Evolutionary conservation across 2,888 invertebrate genomes (phyloP), one percentile per base, ranked within the genome.

Genomic region (Brenthis daphne): DNA sequence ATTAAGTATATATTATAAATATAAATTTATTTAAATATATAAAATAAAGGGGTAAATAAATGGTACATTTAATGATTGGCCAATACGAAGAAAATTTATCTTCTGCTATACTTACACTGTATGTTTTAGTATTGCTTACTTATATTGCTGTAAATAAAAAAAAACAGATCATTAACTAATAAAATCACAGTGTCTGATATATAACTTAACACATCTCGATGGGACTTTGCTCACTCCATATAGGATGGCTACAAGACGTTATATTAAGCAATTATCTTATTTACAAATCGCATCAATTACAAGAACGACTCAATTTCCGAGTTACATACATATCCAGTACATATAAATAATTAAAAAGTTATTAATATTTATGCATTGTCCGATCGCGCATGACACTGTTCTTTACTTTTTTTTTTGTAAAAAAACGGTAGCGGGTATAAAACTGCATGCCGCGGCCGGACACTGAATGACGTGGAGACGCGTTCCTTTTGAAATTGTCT

Each of bases 371-470:
- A 90, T 89, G 83, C 70, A 71, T 73, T 79, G 81, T 70, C 74
- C 85, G 78, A 74, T 89, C 73, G 80, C 77, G 90, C 87, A 90
- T 92, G 81, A 87, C 81, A 82, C 87, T 77, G 80, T 85, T 84
- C 89, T 76, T 43, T 76, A 75, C 77, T 82, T 83, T 89, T 79
- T 79, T 77, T 77, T 78, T 76, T 77, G 80, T 82, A 88, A 89
- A 89, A 88, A 84, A 81, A 87, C 89, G 75, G 91, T 90, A 89
- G 92, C 90, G 74, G 68, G 78, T 80, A 82, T 80, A 82, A 83
- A 82, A 83, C 85, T 84, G 87, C 87, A 85, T 85, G 83, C 85
- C 84, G 77, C 71, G 71, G 72, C 67, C 70, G 85, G 82, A 88
- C 87, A 88, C 76, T 81, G 86, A 86, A 77, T 85, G 86, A 85